Percentiles rank a stretch among this genome's conserved stretches.
Evolutionary conservation across 2,888 invertebrate genomes (phyloP).

Genomic region (Petrolisthes cinctipes): DNA sequence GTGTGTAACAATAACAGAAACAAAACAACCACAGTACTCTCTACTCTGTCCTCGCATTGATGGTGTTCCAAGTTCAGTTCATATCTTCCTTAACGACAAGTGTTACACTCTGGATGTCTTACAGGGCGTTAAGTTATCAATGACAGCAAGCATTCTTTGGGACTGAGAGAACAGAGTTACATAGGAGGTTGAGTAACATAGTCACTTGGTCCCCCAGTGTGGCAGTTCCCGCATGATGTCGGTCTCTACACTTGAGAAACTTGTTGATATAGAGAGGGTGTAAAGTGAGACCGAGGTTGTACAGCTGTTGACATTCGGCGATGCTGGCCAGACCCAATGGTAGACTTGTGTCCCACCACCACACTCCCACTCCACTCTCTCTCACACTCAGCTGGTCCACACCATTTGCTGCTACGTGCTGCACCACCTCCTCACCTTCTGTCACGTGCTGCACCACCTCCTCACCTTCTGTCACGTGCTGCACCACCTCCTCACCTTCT

Average conservation of each 20-base stretch:
- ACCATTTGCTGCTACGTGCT: background rate
- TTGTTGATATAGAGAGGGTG: background rate
- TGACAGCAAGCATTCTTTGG: slow-evolving; percentile 2
- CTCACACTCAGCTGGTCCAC: background rate
- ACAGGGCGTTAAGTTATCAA: background rate
- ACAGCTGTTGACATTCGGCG: slow-evolving; percentile 23
- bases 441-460: too few relatives aligned
- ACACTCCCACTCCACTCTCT: background rate
- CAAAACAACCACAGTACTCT: too few relatives aligned
- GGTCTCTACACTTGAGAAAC: background rate
- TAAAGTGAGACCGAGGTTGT: slow-evolving; percentile 1
- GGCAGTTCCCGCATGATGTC: slow-evolving; percentile 11
- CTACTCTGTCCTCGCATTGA: too few relatives aligned
- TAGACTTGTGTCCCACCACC: slow-evolving; percentile 46
- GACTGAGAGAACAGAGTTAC: slow-evolving; percentile 8
- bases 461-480: too few relatives aligned
- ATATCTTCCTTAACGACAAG: too few relatives aligned
- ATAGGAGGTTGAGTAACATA: slow-evolving; percentile 31
- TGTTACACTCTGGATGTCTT: too few relatives aligned
- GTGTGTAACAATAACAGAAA: too few relatives aligned
- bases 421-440: too few relatives aligned
- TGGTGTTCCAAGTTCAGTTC: too few relatives aligned
- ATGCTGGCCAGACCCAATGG: slow-evolving; percentile 31
- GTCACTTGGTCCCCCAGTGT: slow-evolving; percentile 25
- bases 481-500: too few relatives aligned